These are phyloP conservation scores for Oedothorax gibbosus DNA, from an alignment of 1,140 invertebrate species.

Conservation along the genomic window DNA sequence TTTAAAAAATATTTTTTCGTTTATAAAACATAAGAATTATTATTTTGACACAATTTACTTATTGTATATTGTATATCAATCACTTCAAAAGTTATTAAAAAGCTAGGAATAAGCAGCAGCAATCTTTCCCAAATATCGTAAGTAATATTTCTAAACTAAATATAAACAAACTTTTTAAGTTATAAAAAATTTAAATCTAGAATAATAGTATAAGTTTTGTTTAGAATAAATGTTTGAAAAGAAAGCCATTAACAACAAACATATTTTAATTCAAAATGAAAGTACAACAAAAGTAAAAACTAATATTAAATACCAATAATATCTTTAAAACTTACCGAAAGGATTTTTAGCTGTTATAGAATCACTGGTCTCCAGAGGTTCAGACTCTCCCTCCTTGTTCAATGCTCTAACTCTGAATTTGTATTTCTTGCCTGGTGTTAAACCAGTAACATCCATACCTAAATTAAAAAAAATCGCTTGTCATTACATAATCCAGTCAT, in stretches of 20 bases:
- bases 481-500: too few species aligned
- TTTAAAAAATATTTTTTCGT: too few species aligned
- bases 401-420: constrained; percentile 95
- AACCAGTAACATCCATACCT: constrained; percentile 87
- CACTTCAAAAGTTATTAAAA: too few species aligned
- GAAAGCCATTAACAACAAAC: not conserved
- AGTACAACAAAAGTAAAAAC: not conserved
- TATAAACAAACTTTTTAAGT: not conserved
- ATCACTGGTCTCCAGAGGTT: constrained; percentile 87
- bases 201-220: not conserved
- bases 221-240: not conserved
- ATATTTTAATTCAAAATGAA: not conserved
- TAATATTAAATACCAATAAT: not conserved
- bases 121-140: not conserved
- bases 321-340: constrained; percentile 74
- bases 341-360: constrained; percentile 96
- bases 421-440: constrained; percentile 92
- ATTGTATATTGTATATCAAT: too few species aligned
- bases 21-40: too few species aligned
- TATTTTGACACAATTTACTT: too few species aligned
- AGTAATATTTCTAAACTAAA: not conserved
- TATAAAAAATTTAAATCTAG: not conserved
- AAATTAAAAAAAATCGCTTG: not conserved
- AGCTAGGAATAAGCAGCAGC: too few species aligned
- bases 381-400: constrained; percentile 95